Percentiles rank a stretch among this genome's conserved stretches.
phyloP scores from a whole-genome alignment of 2,888 invertebrate genomes.

The Argyra leucocephala region DNA sequence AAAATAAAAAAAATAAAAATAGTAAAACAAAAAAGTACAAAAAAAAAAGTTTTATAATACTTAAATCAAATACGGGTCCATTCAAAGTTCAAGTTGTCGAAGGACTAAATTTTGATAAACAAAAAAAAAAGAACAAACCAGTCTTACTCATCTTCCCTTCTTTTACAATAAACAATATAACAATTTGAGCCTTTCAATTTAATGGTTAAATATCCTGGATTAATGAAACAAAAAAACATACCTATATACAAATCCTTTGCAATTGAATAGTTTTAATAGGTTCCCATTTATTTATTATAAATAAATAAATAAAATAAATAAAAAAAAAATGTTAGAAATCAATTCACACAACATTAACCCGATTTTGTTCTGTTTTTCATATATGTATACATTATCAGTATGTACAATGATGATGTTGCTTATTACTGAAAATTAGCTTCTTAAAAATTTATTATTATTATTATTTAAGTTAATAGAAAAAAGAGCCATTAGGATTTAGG shows the following conservation, averaged over 20 bases:
- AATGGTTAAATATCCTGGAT: neutral
- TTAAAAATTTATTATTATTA: too few relatives aligned
- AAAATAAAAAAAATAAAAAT: neutral
- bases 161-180: neutral
- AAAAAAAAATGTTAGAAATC: neutral
- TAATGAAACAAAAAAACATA: neutral
- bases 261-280: conserved; percentile 2
- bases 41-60: neutral
- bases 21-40: neutral
- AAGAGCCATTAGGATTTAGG: too few relatives aligned
- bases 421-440: neutral
- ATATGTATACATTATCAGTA: neutral
- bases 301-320: neutral
- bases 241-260: neutral
- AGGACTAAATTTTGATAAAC: neutral
- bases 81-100: too few relatives aligned
- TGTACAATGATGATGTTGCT: neutral
- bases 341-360: conserved; percentile 2
- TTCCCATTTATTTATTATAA: neutral
- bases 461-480: too few relatives aligned
- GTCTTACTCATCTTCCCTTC: neutral
- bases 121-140: neutral
- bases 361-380: too few relatives aligned
- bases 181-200: neutral
- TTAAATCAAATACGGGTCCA: neutral